Conservation (phyloP, 2,797 vertebrate species). For the Microctenopoma stevenorrisi region DNA sequence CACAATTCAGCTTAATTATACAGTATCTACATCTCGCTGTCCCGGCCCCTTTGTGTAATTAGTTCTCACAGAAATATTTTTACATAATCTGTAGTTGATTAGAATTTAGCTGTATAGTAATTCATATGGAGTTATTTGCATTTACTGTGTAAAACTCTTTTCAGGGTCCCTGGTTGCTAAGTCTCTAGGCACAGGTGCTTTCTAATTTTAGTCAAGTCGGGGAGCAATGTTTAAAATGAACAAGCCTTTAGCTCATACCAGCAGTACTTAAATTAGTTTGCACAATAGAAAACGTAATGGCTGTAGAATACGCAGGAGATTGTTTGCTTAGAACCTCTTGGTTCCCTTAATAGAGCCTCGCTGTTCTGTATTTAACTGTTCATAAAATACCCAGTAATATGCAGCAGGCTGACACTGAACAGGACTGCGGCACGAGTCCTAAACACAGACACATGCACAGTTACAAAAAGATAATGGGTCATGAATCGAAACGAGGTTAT, state of each 20-base stretch:
- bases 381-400: not conserved
- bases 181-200: not conserved
- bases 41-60: not conserved
- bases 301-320: not conserved
- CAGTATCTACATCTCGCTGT: not conserved
- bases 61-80: not conserved
- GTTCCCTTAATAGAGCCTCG: not conserved
- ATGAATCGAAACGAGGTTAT: conserved; percentile 39
- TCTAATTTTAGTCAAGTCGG: conserved; percentile 8
- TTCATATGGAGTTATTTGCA: not conserved
- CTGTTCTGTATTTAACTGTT: not conserved
- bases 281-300: not conserved
- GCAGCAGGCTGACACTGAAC: conserved; percentile 5
- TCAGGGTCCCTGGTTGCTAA: not conserved
- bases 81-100: not conserved
- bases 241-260: not conserved
- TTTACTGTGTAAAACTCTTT: conserved; percentile 1
- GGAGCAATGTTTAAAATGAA: not conserved
- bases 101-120: not conserved
- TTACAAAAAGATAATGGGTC: conserved; percentile 22
- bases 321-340: not conserved
- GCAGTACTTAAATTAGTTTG: conserved; percentile 3
- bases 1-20: not conserved
- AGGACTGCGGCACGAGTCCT: not conserved
- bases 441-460: conserved; percentile 3